Conservation (phyloP, 2,797 vertebrate species). For the Alca torda region DNA sequence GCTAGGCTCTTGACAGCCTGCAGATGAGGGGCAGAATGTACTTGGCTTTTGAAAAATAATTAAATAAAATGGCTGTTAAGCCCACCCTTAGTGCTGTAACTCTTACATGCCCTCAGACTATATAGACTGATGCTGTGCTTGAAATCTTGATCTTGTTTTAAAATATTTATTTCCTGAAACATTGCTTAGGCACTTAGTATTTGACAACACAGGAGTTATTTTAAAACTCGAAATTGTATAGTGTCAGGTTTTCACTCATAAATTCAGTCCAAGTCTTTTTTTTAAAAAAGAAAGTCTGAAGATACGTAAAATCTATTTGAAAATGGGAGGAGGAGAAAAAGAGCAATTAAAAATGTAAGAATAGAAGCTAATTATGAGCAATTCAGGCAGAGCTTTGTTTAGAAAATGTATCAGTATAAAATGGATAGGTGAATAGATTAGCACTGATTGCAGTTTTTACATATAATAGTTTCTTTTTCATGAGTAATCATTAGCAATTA, state of each 20-base stretch:
- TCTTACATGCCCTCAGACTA: background rate
- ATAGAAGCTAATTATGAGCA: constrained; percentile 76
- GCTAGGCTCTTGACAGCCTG: constrained; percentile 4
- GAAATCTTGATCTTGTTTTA: constrained; percentile 34
- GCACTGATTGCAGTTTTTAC: constrained; percentile 74
- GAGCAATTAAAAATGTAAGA: constrained; percentile 72
- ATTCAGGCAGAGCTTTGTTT: constrained; percentile 74
- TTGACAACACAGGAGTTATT: constrained; percentile 45
- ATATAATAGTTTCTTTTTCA: constrained; percentile 76
- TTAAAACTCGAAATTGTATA: constrained; percentile 28
- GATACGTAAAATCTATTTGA: constrained; percentile 33
- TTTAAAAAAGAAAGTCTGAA: background rate
- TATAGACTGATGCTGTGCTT: background rate
- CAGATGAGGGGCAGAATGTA: constrained; percentile 6
- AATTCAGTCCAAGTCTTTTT: constrained; percentile 8
- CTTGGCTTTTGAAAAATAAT: background rate
- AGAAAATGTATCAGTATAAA: constrained; percentile 74
- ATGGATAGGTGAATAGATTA: constrained; percentile 76
- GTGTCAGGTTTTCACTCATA: constrained; percentile 50
- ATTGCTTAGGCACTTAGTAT: constrained; percentile 24
- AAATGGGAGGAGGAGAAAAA: constrained; percentile 38
- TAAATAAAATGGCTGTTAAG: background rate
- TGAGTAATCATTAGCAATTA: constrained; percentile 80
- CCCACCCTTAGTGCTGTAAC: background rate
- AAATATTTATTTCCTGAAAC: constrained; percentile 52